phyloP scores from a whole-genome alignment of 2,888 invertebrate species.

The Drosophila neutralis region DNA sequence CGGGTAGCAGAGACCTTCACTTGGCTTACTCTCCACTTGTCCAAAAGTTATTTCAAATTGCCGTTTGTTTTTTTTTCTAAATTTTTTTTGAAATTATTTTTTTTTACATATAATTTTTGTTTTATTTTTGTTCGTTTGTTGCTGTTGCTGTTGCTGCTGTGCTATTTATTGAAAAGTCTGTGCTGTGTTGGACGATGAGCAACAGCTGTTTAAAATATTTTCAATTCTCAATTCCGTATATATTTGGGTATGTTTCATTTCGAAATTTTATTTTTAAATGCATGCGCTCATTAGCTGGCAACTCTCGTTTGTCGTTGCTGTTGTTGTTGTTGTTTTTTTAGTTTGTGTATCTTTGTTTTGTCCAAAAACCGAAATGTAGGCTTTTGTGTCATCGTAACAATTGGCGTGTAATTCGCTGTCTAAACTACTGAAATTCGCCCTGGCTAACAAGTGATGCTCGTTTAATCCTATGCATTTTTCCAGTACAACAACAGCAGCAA shows the following conservation, averaged over 20 bases:
- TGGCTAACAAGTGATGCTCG: constrained; percentile 23
- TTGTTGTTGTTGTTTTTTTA: constrained; percentile 21
- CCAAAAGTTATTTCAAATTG: constrained; percentile 66
- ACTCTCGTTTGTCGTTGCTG: constrained; percentile 15
- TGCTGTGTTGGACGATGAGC: constrained; percentile 70
- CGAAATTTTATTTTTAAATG: constrained; percentile 74
- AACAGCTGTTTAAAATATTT: constrained; percentile 79
- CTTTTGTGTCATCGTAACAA: constrained; percentile 72
- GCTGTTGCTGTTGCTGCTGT: constrained; percentile 40
- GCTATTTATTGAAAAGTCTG: constrained; percentile 64
- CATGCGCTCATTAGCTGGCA: constrained; percentile 75
- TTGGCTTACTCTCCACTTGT: constrained; percentile 65
- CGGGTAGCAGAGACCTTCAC: constrained; percentile 32
- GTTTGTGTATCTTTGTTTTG: constrained; percentile 32
- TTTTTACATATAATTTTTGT: constrained; percentile 23
- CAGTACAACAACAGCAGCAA: constrained; percentile 24
- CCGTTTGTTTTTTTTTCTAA: constrained; percentile 30
- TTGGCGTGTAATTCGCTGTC: constrained; percentile 6
- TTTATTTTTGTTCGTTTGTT: constrained; percentile 46
- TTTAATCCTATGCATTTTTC: constrained; percentile 28
- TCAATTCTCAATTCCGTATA: constrained; percentile 72
- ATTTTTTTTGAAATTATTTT: constrained; percentile 27
- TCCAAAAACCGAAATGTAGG: constrained; percentile 61
- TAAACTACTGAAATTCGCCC: constrained; percentile 31
- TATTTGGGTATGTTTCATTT: constrained; percentile 78